Evolutionary conservation across 2,888 invertebrate genomes (phyloP).

Genomic region (Junonia oenone): DNA sequence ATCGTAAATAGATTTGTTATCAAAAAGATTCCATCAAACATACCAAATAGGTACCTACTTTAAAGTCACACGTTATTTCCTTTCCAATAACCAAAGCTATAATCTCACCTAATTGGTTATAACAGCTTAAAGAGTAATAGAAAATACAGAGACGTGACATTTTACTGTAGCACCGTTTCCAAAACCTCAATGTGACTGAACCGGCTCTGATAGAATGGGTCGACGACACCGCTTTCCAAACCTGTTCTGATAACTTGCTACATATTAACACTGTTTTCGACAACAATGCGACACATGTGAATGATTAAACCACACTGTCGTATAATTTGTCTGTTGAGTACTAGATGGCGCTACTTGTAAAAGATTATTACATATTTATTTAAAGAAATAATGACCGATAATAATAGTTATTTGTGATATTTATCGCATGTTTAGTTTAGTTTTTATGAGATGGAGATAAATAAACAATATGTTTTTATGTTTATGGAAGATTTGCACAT

Average conservation of each 20-base stretch:
- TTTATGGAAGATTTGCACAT: too few relatives aligned
- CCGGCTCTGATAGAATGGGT: constrained; percentile 57
- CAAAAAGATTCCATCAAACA: too few relatives aligned
- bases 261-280: constrained; percentile 29
- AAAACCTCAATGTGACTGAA: constrained; percentile 36
- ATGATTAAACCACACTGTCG: constrained; percentile 1
- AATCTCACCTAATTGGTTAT: not conserved
- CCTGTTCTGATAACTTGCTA: constrained; percentile 45
- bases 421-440: too few relatives aligned
- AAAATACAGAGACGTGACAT: constrained; percentile 19
- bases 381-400: too few relatives aligned
- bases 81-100: too few relatives aligned
- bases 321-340: not conserved
- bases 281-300: constrained; percentile 19
- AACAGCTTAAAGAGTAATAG: not conserved
- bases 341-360: not conserved
- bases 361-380: too few relatives aligned
- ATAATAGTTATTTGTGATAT: too few relatives aligned
- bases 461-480: too few relatives aligned
- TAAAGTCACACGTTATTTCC: too few relatives aligned
- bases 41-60: too few relatives aligned
- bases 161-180: constrained; percentile 25
- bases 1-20: too few relatives aligned
- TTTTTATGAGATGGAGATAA: too few relatives aligned
- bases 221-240: constrained; percentile 70